Evolutionary conservation across 2,888 invertebrate genomes (phyloP).

Genomic region (Cephus rjabovi): DNA sequence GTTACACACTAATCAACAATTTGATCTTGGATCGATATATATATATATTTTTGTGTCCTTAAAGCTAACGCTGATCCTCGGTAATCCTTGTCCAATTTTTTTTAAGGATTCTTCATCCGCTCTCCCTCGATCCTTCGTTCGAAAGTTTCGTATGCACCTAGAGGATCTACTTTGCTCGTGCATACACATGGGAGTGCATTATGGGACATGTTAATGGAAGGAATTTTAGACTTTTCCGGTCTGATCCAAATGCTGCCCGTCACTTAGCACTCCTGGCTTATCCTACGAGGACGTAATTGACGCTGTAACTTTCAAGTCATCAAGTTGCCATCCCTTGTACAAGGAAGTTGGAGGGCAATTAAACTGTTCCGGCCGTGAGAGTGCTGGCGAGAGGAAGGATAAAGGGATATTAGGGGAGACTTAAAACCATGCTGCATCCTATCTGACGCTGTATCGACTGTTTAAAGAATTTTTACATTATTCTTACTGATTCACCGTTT

Average conservation of each 20-base stretch:
- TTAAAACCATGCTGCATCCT: conserved; percentile 10
- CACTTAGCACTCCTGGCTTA: conserved; percentile 10
- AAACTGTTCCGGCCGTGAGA: conserved; percentile 18
- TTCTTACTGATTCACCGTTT: background rate
- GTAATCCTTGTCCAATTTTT: background rate
- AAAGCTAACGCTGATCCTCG: background rate
- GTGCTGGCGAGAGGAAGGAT: background rate
- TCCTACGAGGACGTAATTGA: conserved; percentile 24
- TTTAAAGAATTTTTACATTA: background rate
- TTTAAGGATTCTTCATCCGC: background rate
- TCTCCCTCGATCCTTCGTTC: background rate
- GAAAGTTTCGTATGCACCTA: background rate
- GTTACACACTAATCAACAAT: background rate
- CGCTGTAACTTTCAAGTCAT: conserved; percentile 28
- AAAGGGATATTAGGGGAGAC: conserved; percentile 15
- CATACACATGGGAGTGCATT: background rate
- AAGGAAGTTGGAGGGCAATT: conserved; percentile 18
- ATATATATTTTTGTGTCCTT: background rate
- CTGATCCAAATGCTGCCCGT: background rate
- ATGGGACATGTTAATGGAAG: background rate
- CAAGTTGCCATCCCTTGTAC: conserved; percentile 17
- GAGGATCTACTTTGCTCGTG: background rate
- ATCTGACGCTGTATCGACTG: background rate
- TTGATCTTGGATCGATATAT: background rate
- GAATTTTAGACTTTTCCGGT: background rate